Evolutionary conservation across 2,113 vertebrate genomes (phyloP), one percentile per base, ranked within the genome.

Genomic region (Channa maculata): DNA sequence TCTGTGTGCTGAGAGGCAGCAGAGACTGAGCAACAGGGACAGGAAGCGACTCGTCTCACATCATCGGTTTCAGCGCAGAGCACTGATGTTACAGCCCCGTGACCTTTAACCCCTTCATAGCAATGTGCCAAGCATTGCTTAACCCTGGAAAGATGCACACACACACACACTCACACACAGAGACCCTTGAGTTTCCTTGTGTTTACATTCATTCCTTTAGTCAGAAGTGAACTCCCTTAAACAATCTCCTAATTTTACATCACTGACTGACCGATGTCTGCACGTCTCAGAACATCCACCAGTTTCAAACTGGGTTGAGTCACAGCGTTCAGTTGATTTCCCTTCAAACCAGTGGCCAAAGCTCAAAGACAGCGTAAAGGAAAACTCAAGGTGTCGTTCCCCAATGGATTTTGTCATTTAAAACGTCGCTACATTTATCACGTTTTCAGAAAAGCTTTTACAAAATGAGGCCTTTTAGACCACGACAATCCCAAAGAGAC

Each of bases 21-120:
- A 41, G 39, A 41, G 77, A 72, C 54, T 69, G 61, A 39, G 24
- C 62, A 53, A 83, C 67, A 49, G 75, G 83, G 60, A 57, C 80
- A 81, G 86, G 79, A 79, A 74, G 64, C 8, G 44, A 62, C 36
- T 63, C 53, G 15, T 52, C 67, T 52, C 33, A 10, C 24, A 38
- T 45, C 50, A 36, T 33, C 6, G 11, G 58, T 71, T 45, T 59
- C 67, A 34, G 34, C 14, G 11, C 39, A 15, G 71, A 34, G 3
- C 9, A 36, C 70, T 45, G 58, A 65, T 43, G 45, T 70, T 24
- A 14, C 0, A 7, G 6, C 8, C 1, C 36, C 3, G 0, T 54
- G 60, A 71, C 78, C 65, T 71, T 37, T 71, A 66, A 70, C 60
- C 71, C 6, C 36, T 6, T 53, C n/a, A 1, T 15, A 62, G 43